Evolutionary conservation across 2,888 invertebrate genomes (phyloP), one percentile per base, ranked within the genome.

Genomic region (Caenorhabditis macrosperma): DNA sequence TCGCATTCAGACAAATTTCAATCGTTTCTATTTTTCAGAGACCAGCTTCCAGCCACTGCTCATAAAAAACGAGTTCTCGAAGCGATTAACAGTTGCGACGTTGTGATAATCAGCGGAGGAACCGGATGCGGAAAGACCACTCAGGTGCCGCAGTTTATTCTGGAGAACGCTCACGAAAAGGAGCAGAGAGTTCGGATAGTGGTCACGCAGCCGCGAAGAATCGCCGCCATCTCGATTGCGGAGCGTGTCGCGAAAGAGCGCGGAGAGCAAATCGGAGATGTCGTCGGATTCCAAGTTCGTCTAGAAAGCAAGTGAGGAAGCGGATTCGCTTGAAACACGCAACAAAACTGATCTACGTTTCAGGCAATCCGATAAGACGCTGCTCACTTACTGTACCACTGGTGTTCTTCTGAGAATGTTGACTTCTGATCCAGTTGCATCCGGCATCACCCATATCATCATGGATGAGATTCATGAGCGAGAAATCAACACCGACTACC

Each of bases 401-500:
- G 96, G 96, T 0, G 95, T 96, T 3, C 92, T 96, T 76, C 92
- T 98, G 77, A 93, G 97, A 63, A 95, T 95, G 0, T 92, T 98
- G 71, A 95, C 96, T 94, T 94, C 94, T 1, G 94, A 95, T 1
- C 94, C 94, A 82, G 92, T 94, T 2, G 81, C 91, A 28, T 93
- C 93, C 6, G 93, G 94, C 17, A 94, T 95, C 57, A 95, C 96
- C 0, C 97, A 97, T 91, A 90, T 93, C 68, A 91, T 93, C 82
- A 90, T 92, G 85, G 98, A 98, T 91, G 98, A 98, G 92, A 94
- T 97, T 30, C 98, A 98, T 91, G 97, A 97, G 91, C 93, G 97
- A 0, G 96, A 97, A 91, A 94, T 95, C 89, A 94, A 95, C 91
- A 95, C 95, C 60, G 98, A 98, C 92, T 97, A 97, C 91, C 93